Percentiles rank a stretch among this genome's conserved stretches.
Evolutionary conservation across 2,888 invertebrate species (phyloP).

Genomic region (Steinernema scapterisci): DNA sequence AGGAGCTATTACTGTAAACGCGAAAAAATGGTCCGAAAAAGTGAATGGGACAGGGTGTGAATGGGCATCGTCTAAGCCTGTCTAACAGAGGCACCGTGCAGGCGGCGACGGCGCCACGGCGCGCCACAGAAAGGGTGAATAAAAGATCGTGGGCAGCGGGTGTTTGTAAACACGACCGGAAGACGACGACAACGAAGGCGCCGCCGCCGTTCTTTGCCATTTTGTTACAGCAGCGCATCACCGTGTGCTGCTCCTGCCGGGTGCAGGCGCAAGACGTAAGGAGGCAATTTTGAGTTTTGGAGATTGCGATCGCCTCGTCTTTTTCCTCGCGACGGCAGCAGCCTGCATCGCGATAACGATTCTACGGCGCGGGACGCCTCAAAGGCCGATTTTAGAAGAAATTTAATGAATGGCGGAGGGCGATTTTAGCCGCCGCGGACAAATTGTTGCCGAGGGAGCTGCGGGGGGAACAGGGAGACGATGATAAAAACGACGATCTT

Average conservation of each 20-base stretch:
- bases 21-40: background rate
- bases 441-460: background rate
- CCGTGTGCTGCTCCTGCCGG: background rate
- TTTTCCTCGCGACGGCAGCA: too few relatives aligned
- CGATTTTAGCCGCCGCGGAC: background rate
- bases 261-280: background rate
- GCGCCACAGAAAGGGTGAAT: slow-evolving; percentile 10
- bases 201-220: slow-evolving; percentile 11
- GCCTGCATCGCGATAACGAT: slow-evolving; percentile 15
- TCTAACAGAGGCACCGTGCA: background rate
- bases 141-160: background rate
- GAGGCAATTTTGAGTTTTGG: background rate
- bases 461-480: too few relatives aligned
- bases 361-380: background rate
- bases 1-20: background rate
- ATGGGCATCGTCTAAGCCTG: background rate
- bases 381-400: slow-evolving; percentile 12
- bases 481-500: too few relatives aligned
- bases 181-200: too few relatives aligned
- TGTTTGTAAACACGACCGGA: slow-evolving; percentile 31
- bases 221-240: slow-evolving; percentile 23
- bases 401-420: background rate
- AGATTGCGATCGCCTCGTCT: slow-evolving; percentile 1
- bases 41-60: background rate
- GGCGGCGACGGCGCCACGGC: background rate